Evolutionary conservation across 2,888 invertebrate species (phyloP), one percentile per base, ranked within the genome.

Genomic region (Drosophila aldrichi): DNA sequence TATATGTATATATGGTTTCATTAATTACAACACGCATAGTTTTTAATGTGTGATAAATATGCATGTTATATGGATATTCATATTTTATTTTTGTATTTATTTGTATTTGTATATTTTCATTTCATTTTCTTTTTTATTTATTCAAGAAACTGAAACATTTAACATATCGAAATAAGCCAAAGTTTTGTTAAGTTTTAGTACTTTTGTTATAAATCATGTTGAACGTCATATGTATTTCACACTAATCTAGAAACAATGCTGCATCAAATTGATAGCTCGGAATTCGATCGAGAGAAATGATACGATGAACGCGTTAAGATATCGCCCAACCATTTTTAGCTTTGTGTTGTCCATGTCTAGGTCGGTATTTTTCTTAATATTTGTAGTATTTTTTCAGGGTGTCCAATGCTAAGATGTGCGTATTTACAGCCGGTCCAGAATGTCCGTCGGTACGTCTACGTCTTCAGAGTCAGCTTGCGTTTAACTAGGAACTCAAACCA

Each of bases 401-500:
- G 70, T 64, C 59, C 25, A 68, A 29, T 48, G 63, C 54, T 67
- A 2, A 78, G 68, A 61, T 89, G 89, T 89, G 84, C 84, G 84
- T 85, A 89, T 86, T 66, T 84, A 89, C 90, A 88, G 86, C 80
- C 65, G 6, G 86, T 88, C 74, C 60, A 52, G 29, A 46, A n/a
- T 20, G 32, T 36, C 10, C 41, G 56, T 56, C 25, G 18, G 20
- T 63, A 20, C 8, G 41, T 59, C 0, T 44, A 18, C 12, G 54
- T 54, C n/a, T 22, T 22, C 20, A 34, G 25, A 57, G 81, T 82
- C 82, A 70, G 82, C 88, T 77, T 85, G 64, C 81, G 70, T 87
- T 77, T 69, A 77, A 70, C 72, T 85, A 85, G 89, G 85, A 85
- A 85, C 89, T 89, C 89, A 87, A 89, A 89, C 89, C 89, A 89